Base-by-base conservation (phyloP, 2,797 vertebrate species). In the Paratrypauchen microcephalus region DNA sequence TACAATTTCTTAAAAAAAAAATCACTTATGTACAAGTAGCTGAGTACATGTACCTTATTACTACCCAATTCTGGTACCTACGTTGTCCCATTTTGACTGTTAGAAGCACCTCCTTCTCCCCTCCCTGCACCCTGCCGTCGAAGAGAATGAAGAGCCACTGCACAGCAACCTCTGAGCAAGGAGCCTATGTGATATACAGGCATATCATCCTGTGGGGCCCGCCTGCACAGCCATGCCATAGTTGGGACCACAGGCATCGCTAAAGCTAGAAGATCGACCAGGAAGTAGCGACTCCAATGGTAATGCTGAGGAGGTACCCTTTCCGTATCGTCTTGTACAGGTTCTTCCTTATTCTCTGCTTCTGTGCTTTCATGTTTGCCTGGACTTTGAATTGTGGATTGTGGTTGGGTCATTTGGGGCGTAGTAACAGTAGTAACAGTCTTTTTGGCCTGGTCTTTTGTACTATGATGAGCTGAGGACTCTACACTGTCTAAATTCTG, bases 221-320 rank as follows among this genome's bases (percentile, higher is more conserved):
- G 94, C 19, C 94, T 93, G 86, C 97, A 97, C 76, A 99, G 85
- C 97, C 97, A 99, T n/a, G 97, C 97, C 82, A 99, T 86, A 0
- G 97, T 96, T 1, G 97, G 97, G 77, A 98, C 95, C 0, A 96
- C 95, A 0, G 97, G 97, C 82, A 96, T 93, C 3, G 96, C 94
- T 83, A 99, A 88, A 0, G 97, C 97, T 86, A 98, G 81, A 75
- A 98, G 94, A 87, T 98, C 97, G 65, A 99, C 92, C 0, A 98
- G 91, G 83, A 98, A 98, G 84, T 99, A 96, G 2, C 95, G 95
- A 86, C 97, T 98, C 97, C 97, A 99, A 92, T 98, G 96, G 80
- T 92, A 94, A 68, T 80, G 90, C 82, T 93, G 91, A 28, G 89
- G 73, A 3, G 83, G 3, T 6, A 30, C 30, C 8, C 71, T 69